Percentiles rank a stretch among this genome's conserved stretches.
Evolutionary conservation across 2,797 vertebrate genomes (phyloP).

Genomic region (Ptychadena robeensis): DNA sequence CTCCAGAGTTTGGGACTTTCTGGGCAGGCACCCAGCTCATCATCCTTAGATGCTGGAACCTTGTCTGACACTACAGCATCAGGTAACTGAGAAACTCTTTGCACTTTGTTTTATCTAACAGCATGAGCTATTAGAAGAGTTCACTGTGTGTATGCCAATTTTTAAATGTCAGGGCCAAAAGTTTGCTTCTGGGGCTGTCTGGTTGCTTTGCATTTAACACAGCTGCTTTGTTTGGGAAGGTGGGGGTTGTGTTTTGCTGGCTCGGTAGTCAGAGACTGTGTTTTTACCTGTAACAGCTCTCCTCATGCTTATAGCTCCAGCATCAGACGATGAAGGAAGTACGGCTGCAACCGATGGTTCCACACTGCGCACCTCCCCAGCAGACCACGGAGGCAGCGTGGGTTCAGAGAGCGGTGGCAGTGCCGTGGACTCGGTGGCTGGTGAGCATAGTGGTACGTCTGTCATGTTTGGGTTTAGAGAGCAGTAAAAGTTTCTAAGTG

Average conservation of each 20-base stretch:
- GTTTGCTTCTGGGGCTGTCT: not conserved
- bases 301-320: slow-evolving; percentile 97
- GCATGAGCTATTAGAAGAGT: not conserved
- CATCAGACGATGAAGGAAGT: slow-evolving; percentile 98
- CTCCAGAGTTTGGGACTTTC: slow-evolving; percentile 97
- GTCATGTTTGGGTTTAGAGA: slow-evolving; percentile 24
- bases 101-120: not conserved
- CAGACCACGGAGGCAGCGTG: slow-evolving; percentile 96
- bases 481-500: not conserved
- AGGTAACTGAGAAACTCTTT: slow-evolving; percentile 82
- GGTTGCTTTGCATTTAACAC: not conserved
- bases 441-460: slow-evolving; percentile 94
- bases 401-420: slow-evolving; percentile 98
- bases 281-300: slow-evolving; percentile 97
- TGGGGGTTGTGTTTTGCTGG: not conserved
- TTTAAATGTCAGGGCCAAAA: not conserved
- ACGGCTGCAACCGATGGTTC: slow-evolving; percentile 97
- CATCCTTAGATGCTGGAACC: slow-evolving; percentile 96
- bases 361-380: slow-evolving; percentile 94
- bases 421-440: slow-evolving; percentile 95
- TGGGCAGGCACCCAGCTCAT: slow-evolving; percentile 97
- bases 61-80: slow-evolving; percentile 98
- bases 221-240: not conserved
- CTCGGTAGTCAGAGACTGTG: slow-evolving; percentile 69
- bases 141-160: not conserved